These are phyloP conservation scores for Allygus modestus DNA, from an alignment of 2,888 invertebrate genomes.

Conservation along the genomic window DNA sequence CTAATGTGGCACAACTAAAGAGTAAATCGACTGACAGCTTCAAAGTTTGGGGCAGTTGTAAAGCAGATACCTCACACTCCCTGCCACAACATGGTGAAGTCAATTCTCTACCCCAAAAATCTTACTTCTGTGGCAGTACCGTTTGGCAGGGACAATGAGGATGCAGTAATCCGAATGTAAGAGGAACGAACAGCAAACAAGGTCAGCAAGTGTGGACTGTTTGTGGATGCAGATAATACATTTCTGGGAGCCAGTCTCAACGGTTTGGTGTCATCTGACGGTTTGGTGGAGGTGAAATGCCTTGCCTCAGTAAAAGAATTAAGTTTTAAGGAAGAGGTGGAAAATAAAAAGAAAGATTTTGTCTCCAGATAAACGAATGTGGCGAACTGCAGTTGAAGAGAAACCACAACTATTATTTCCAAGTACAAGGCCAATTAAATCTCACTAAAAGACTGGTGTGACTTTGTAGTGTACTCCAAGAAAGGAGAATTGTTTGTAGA, in stretches of 20 bases:
- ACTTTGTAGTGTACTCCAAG: too few relatives aligned
- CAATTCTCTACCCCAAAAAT: neutral
- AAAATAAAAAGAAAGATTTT: neutral
- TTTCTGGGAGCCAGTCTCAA: constrained; percentile 60
- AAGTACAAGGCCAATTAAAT: constrained; percentile 65
- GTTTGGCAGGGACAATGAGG: constrained; percentile 59
- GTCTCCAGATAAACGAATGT: neutral
- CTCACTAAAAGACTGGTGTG: too few relatives aligned
- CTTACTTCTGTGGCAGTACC: neutral
- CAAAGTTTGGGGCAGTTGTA: constrained; percentile 57
- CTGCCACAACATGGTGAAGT: constrained; percentile 29
- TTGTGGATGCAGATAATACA: constrained; percentile 51
- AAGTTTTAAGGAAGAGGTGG: neutral
- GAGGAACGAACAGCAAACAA: constrained; percentile 9
- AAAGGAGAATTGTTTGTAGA: too few relatives aligned
- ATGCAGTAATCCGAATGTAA: neutral
- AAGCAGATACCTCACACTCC: constrained; percentile 48
- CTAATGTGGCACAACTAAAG: constrained; percentile 16
- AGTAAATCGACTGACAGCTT: constrained; percentile 40
- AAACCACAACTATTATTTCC: constrained; percentile 64
- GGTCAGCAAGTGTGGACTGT: constrained; percentile 56
- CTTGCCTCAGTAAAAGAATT: constrained; percentile 13
- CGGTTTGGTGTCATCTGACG: constrained; percentile 52
- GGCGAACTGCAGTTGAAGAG: constrained; percentile 48
- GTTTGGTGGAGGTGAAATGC: constrained; percentile 50